These are phyloP conservation scores for Agrotis puta DNA, from an alignment of 2,888 invertebrate genomes.

Conservation along the genomic window DNA sequence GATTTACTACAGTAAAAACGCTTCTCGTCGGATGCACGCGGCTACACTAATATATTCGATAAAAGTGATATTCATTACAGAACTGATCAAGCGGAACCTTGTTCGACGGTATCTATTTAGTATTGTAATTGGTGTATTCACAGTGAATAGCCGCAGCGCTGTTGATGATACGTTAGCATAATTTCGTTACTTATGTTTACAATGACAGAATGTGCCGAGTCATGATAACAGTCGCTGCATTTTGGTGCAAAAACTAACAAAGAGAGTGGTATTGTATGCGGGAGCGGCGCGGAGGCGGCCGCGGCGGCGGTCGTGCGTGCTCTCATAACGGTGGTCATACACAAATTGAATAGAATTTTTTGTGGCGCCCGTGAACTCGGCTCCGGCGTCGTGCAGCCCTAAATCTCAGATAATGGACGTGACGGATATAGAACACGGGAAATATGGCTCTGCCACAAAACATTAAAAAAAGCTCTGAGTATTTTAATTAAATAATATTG, in stretches of 20 bases:
- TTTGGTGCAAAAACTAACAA: constrained; percentile 85
- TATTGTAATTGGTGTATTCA: constrained; percentile 80
- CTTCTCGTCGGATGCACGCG: constrained; percentile 51
- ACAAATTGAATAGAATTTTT: constrained; percentile 86
- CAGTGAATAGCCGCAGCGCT: constrained; percentile 77
- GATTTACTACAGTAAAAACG: constrained; percentile 58
- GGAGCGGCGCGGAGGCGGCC: constrained; percentile 68
- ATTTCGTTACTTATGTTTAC: constrained; percentile 85
- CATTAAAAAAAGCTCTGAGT: constrained; percentile 14
- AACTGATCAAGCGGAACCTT: constrained; percentile 71
- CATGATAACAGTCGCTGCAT: constrained; percentile 83
- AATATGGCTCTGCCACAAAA: constrained; percentile 49
- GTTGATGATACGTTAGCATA: constrained; percentile 80
- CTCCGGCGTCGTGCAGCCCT: constrained; percentile 79
- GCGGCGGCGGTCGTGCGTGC: constrained; percentile 82
- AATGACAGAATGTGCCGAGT: constrained; percentile 82
- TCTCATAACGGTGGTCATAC: constrained; percentile 84
- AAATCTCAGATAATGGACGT: constrained; percentile 82
- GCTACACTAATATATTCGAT: constrained; percentile 66
- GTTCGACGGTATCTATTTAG: constrained; percentile 70
- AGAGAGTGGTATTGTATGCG: constrained; percentile 71
- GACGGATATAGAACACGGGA: constrained; percentile 70
- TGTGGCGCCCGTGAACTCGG: constrained; percentile 76
- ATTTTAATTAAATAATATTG: constrained; percentile 7
- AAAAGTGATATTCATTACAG: constrained; percentile 69